Conservation (phyloP, 2,888 invertebrate genomes). For the Pandemis heparana region DNA sequence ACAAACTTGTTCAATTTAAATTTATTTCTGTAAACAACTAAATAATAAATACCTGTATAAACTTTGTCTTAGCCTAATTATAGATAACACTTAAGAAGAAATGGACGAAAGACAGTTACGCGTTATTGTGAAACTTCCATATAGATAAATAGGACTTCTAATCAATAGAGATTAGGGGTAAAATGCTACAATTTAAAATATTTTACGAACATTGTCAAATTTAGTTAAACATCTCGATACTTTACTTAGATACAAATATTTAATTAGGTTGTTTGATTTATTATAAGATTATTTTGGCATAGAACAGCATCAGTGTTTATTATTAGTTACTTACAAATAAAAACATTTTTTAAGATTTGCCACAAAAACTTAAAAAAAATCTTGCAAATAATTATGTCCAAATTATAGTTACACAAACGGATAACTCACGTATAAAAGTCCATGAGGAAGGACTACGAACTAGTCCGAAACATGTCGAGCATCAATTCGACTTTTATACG, state of each 20-base stretch:
- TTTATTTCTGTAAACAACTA: conserved; percentile 43
- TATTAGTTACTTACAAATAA: not conserved
- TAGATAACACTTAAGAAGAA: conserved; percentile 32
- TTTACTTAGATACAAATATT: not conserved
- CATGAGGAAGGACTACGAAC: too few relatives aligned
- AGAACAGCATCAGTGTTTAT: too few relatives aligned
- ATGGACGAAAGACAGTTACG: conserved; percentile 42
- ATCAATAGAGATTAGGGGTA: conserved; percentile 37
- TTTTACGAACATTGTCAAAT: not conserved
- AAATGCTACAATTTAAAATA: conserved; percentile 22
- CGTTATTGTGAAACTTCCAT: conserved; percentile 30
- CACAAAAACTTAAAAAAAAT: too few relatives aligned
- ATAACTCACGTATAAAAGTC: too few relatives aligned
- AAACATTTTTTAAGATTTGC: not conserved
- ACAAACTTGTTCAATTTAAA: not conserved
- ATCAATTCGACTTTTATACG: too few relatives aligned
- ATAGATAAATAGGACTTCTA: conserved; percentile 13
- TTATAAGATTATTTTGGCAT: not conserved
- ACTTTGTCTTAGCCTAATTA: conserved; percentile 34
- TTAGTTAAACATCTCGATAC: not conserved
- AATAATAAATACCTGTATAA: conserved; percentile 43
- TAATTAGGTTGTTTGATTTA: not conserved
- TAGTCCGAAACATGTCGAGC: too few relatives aligned
- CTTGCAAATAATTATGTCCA: too few relatives aligned
- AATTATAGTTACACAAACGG: too few relatives aligned